A percentile compares a stretch with the other conserved stretches of the same genome.
These are phyloP conservation scores for Caenorhabditis inopinata DNA, from an alignment of 1,140 invertebrate species.

Conservation along the genomic window DNA sequence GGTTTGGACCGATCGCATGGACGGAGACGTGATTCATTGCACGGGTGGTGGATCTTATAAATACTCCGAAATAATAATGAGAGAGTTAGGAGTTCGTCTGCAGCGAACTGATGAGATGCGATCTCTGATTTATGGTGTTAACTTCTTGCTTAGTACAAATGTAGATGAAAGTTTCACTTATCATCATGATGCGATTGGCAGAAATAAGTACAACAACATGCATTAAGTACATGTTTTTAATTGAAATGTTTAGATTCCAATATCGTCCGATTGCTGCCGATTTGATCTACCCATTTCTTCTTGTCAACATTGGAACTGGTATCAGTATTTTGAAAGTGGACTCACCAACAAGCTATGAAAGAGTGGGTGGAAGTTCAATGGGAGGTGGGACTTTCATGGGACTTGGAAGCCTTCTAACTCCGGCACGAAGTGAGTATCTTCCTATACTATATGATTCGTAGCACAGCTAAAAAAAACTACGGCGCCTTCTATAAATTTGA, in stretches of 20 bases:
- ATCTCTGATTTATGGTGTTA: constrained; percentile 41
- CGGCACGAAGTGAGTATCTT: constrained; percentile 28
- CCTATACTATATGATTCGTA: neutral
- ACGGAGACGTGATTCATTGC: constrained; percentile 27
- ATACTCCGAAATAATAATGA: constrained; percentile 25
- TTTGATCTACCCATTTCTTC: constrained; percentile 42
- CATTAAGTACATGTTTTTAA: neutral
- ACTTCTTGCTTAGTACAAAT: constrained; percentile 42
- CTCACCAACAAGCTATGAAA: constrained; percentile 34
- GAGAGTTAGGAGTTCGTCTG: constrained; percentile 43
- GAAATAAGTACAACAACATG: constrained; percentile 14
- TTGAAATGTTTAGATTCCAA: constrained; percentile 34
- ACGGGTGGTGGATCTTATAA: constrained; percentile 47
- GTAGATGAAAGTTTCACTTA: constrained; percentile 48
- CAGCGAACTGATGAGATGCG: constrained; percentile 45
- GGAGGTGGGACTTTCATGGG: constrained; percentile 46
- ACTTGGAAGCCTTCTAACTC: constrained; percentile 40
- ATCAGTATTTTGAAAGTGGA: constrained; percentile 45
- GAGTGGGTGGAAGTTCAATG: constrained; percentile 46
- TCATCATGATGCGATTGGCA: constrained; percentile 43
- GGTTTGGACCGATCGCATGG: constrained; percentile 28
- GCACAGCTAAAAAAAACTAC: no score
- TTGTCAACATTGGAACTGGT: constrained; percentile 48
- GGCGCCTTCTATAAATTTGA: no score
- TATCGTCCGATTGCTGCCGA: constrained; percentile 35